Evolutionary conservation across 2,888 invertebrate species (phyloP).

Genomic region (Piscicola geometra): DNA sequence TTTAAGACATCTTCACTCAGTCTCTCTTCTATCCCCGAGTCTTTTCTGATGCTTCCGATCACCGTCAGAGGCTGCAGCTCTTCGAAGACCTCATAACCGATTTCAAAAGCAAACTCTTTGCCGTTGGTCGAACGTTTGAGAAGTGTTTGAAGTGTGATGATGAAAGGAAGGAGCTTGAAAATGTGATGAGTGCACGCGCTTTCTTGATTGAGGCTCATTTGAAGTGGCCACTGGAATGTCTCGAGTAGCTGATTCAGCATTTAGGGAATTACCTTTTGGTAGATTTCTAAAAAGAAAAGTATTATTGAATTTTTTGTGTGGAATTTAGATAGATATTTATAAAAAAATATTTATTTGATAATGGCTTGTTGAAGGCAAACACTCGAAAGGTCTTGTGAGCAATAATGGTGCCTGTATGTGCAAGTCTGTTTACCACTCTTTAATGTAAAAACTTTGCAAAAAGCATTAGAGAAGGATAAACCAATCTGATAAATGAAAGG

Average conservation of each 20-base stretch:
- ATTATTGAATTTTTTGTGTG: not conserved
- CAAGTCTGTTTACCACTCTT: too few species aligned
- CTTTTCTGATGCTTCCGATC: slow-evolving; percentile 37
- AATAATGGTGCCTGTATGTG: too few species aligned
- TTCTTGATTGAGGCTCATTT: not conserved
- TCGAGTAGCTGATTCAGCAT: not conserved
- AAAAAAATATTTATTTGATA: not conserved
- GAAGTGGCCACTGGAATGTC: not conserved
- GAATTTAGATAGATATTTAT: not conserved
- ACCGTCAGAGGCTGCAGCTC: slow-evolving; percentile 36
- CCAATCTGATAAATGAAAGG: too few species aligned
- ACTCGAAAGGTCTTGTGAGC: too few species aligned
- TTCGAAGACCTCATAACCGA: slow-evolving; percentile 35
- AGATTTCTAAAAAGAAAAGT: not conserved
- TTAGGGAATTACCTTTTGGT: not conserved
- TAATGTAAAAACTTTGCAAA: too few species aligned
- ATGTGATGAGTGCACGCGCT: not conserved
- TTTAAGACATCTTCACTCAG: slow-evolving; percentile 33
- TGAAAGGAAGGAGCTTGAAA: slow-evolving; percentile 1
- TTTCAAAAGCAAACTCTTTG: not conserved
- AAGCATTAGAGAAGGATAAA: too few species aligned
- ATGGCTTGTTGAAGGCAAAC: not conserved
- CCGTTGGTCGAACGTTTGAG: not conserved
- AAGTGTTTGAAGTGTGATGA: slow-evolving; percentile 1
- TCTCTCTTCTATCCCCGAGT: slow-evolving; percentile 32